Evolutionary conservation across 2,888 invertebrate genomes (phyloP).

Genomic region (Callosobruchus maculatus): DNA sequence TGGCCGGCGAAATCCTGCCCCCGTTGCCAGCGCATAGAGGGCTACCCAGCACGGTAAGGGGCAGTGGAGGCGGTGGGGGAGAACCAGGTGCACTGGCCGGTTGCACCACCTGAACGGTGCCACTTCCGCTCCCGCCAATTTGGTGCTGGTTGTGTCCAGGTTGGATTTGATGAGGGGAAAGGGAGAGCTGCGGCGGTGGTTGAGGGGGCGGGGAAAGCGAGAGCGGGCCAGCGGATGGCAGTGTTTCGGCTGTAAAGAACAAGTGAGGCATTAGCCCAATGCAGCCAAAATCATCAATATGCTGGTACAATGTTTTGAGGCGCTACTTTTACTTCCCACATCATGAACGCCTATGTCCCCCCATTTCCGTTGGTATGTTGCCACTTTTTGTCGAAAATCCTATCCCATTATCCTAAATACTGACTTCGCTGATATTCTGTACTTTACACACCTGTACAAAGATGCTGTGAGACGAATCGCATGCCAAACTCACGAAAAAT

Average conservation of each 20-base stretch:
- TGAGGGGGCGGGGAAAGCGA: not conserved
- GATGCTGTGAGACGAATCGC: too few relatives aligned
- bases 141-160: not conserved
- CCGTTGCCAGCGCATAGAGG: conserved; percentile 24
- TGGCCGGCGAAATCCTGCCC: conserved; percentile 47
- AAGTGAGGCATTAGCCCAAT: not conserved
- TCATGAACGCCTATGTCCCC: too few relatives aligned
- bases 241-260: not conserved
- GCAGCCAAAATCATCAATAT: too few relatives aligned
- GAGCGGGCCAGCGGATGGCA: not conserved
- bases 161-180: not conserved
- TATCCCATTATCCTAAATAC: too few relatives aligned
- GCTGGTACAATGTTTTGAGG: too few relatives aligned
- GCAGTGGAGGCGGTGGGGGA: conserved; percentile 55
- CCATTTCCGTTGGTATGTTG: too few relatives aligned
- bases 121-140: not conserved
- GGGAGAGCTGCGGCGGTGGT: not conserved
- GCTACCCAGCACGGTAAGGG: not conserved
- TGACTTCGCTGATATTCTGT: too few relatives aligned
- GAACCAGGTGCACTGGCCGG: conserved; percentile 79
- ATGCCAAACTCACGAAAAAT: too few relatives aligned
- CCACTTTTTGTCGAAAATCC: too few relatives aligned
- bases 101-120: conserved; percentile 61
- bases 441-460: too few relatives aligned
- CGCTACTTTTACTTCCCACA: too few relatives aligned